Evolutionary conservation across 2,797 vertebrate genomes (phyloP).

Genomic region (Poecilia wingei): DNA sequence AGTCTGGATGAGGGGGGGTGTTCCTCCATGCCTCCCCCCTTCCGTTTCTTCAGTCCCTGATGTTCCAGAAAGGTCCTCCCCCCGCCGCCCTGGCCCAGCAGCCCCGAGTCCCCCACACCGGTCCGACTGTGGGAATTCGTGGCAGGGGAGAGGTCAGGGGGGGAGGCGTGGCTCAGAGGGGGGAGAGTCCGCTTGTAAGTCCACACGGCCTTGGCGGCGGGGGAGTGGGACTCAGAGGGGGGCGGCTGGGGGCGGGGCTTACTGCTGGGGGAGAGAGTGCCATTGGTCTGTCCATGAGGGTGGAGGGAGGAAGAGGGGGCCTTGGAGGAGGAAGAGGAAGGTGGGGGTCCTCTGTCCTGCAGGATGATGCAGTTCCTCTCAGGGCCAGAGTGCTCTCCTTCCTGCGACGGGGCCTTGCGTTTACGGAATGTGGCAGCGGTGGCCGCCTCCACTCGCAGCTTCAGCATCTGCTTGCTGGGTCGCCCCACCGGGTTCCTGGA

Average conservation of each 20-base stretch:
- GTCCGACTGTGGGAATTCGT: conserved; percentile 71
- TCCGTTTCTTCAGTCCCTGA: conserved; percentile 87
- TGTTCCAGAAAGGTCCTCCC: conserved; percentile 79
- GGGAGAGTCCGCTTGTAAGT: conserved; percentile 76
- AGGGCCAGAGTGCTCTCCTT: conserved; percentile 79
- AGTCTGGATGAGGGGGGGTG: conserved; percentile 81
- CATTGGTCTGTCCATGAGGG: conserved; percentile 84
- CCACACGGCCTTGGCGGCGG: conserved; percentile 74
- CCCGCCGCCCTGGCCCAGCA: conserved; percentile 71
- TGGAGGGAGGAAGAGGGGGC: conserved; percentile 48
- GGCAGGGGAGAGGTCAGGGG: conserved; percentile 63
- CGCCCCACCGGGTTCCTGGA: conserved; percentile 82
- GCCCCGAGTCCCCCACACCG: conserved; percentile 64
- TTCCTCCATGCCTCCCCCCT: conserved; percentile 77
- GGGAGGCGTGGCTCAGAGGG: conserved; percentile 61
- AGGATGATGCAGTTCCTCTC: conserved; percentile 88
- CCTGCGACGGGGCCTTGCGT: conserved; percentile 83
- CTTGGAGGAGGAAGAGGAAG: conserved; percentile 76
- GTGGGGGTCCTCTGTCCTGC: conserved; percentile 79
- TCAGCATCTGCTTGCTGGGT: conserved; percentile 84
- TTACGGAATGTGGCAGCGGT: conserved; percentile 79
- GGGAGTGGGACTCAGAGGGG: conserved; percentile 75
- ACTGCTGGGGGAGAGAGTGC: conserved; percentile 77
- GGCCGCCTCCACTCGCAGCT: conserved; percentile 78
- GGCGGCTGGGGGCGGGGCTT: conserved; percentile 77